Evolutionary conservation across 2,888 invertebrate genomes (phyloP).

Genomic region (Neria commutata): DNA sequence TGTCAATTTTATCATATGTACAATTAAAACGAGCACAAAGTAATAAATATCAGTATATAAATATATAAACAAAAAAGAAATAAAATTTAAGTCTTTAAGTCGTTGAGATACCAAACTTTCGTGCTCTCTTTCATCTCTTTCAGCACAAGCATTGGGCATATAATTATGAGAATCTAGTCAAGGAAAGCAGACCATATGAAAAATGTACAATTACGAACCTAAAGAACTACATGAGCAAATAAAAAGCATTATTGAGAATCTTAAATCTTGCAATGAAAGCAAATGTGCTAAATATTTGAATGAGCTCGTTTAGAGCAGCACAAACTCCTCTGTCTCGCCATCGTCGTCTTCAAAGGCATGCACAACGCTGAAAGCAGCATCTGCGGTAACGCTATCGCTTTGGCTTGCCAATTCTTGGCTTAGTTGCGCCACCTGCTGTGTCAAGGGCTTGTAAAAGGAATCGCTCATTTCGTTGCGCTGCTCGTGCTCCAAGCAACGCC

Average conservation of each 20-base stretch:
- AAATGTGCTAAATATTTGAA: not conserved
- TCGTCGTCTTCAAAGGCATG: constrained; percentile 69
- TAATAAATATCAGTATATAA: constrained; percentile 3
- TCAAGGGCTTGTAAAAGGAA: constrained; percentile 65
- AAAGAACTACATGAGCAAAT: no score
- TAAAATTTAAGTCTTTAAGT: no score
- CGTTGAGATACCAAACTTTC: no score
- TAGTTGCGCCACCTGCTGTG: constrained; percentile 65
- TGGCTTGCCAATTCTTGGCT: constrained; percentile 63
- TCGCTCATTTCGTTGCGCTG: constrained; percentile 51
- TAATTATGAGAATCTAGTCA: no score
- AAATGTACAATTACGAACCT: no score
- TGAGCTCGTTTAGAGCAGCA: constrained; percentile 65
- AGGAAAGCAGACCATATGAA: no score
- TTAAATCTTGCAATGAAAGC: not conserved
- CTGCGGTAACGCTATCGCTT: not conserved
- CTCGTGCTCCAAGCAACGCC: constrained; percentile 67
- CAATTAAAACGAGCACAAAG: not conserved
- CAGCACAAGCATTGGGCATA: no score
- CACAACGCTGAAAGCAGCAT: constrained; percentile 40
- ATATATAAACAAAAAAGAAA: no score
- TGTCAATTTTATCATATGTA: not conserved
- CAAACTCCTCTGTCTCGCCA: constrained; percentile 76
- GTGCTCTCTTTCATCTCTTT: no score
- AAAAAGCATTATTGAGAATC: no score